These are phyloP conservation scores for Ceramica pisi DNA, from an alignment of 2,888 invertebrate genomes.

Conservation along the genomic window DNA sequence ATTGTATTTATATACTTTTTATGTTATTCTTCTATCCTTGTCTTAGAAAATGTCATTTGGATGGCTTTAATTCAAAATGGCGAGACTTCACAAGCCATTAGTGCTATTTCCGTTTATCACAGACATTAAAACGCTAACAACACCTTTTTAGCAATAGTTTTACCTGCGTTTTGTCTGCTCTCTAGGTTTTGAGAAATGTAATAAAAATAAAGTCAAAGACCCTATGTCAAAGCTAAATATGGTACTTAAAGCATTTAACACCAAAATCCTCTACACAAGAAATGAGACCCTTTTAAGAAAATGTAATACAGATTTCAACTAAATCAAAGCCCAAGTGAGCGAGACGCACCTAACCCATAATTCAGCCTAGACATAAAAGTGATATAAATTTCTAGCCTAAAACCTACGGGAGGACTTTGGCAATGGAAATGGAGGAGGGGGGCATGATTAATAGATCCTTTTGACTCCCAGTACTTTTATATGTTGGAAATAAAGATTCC, in stretches of 20 bases:
- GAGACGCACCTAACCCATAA: constrained; percentile 29
- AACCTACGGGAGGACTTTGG: constrained; percentile 9
- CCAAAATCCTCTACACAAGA: not conserved
- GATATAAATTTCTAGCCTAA: constrained; percentile 45
- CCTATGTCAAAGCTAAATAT: not conserved
- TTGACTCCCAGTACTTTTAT: constrained; percentile 41
- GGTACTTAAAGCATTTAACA: not conserved
- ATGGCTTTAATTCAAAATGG: too few relatives aligned
- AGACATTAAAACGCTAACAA: too few relatives aligned
- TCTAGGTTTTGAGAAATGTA: too few relatives aligned
- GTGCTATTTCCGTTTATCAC: too few relatives aligned
- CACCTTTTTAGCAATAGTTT: too few relatives aligned
- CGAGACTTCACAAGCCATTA: too few relatives aligned
- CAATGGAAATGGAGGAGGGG: constrained; percentile 2
- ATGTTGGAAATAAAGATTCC: constrained; percentile 50
- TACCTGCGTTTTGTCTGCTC: too few relatives aligned
- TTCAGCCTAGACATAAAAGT: constrained; percentile 36
- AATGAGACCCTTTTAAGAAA: not conserved
- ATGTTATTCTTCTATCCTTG: too few relatives aligned
- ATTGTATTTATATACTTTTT: too few relatives aligned
- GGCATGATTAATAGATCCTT: constrained; percentile 55
- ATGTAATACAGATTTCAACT: constrained; percentile 10
- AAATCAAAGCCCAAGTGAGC: constrained; percentile 30
- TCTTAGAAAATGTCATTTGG: too few relatives aligned
- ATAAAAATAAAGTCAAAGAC: too few relatives aligned